Evolutionary conservation across 2,888 invertebrate genomes (phyloP), one percentile per base, ranked within the genome.

Genomic region (Gastrophysa polygoni): DNA sequence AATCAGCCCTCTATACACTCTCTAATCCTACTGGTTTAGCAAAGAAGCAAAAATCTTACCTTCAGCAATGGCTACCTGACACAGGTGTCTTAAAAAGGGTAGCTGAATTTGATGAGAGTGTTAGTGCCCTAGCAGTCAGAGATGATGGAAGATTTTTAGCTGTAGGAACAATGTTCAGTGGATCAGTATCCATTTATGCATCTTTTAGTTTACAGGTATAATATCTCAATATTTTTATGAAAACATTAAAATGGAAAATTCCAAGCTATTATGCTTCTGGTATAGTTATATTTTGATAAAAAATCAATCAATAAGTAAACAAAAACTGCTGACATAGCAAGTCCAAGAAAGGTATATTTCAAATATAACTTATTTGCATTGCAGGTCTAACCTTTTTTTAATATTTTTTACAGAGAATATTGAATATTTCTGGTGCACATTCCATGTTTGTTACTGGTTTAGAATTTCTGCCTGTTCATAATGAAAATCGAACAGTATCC

Each of bases 391-490:
- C n/a, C n/a, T n/a, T n/a, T n/a, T n/a, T n/a, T n/a, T n/a, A n/a
- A n/a, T n/a, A 57, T 61, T 59, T 58, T 71, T 79, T 82, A 3
- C 82, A 95, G 92, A 88, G 89, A 74, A 89, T 95, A 67, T 86
- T 96, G 73, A 90, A 91, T 82, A 89, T 96, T 78, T 84, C 88
- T 69, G 88, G 88, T 77, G 95, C 94, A 66, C 98, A 98, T 85
- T 92, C 91, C 76, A 96, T 96, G 90, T 99, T 99, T 84, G 93
- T 99, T 67, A 98, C 98, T 55, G 97, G 96, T 10, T 83, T 99
- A 71, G 92, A 94, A 83, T 98, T 99, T 84, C 84, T 98, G 73
- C 94, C 95, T 24, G 86, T 87, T 64, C 84, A 92, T 79, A 88
- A 88, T 20, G 91, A 92, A 78, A 89, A 89, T 20, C 89, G 90